Evolutionary conservation across 2,797 vertebrate species (phyloP), one percentile per base, ranked within the genome.

Genomic region (Etheostoma nigrum): DNA sequence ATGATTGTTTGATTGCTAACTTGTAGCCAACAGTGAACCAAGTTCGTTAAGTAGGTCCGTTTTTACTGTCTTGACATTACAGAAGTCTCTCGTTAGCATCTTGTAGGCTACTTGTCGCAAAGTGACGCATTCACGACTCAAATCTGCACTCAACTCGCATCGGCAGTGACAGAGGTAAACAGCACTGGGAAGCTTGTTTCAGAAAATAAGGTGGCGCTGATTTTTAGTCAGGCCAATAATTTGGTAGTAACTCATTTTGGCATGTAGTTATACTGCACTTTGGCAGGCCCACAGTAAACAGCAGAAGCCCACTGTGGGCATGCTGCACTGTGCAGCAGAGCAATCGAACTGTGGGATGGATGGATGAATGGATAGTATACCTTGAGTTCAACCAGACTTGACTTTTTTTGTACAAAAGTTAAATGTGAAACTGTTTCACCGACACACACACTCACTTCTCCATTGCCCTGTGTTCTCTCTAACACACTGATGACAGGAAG

Each of bases 401-500:
- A 64, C 33, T 70, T 2, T 36, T 33, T 36, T 36, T 4, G 0
- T 77, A 66, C 27, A 51, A 81, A 81, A 79, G 57, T 77, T 60
- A 44, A 61, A 30, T 52, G 45, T 63, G 51, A 73, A 78, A 74
- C 58, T 67, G 59, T 66, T 19, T 68, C 19, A 63, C 54, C 51
- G n/a, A 27, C 27, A 27, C 27, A 25, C 25, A 25, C 68, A 72
- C 36, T 80, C 52, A 70, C 45, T 53, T 78, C 62, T 74, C 60
- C 25, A 52, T 76, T 76, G 78, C 52, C 63, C 55, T 67, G 45
- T 79, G 64, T 76, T 86, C 45, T 69, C 61, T 65, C 30, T 66
- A 69, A 82, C 51, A 71, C 74, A 47, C 16, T 25, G 63, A 66
- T 75, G 70, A 85, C 70, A 85, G 78, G 70, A 72, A 60, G 68